Conservation (phyloP, 2,888 invertebrate species). For the Drosophila putrida region DNA sequence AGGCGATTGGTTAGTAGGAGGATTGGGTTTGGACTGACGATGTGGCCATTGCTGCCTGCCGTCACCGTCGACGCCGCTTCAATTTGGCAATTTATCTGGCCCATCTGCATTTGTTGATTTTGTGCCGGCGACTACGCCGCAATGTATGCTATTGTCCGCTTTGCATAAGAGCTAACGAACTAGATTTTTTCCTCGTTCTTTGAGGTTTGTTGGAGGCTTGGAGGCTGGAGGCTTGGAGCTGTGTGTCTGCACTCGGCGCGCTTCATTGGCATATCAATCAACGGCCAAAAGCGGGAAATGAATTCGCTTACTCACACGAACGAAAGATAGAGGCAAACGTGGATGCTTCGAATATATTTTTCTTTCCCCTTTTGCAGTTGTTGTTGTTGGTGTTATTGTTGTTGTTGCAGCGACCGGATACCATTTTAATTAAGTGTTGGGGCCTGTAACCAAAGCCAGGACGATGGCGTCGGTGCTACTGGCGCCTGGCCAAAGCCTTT, state of each 20-base stretch:
- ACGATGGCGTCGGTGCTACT: constrained; percentile 45
- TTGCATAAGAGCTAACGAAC: constrained; percentile 77
- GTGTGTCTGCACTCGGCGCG: constrained; percentile 53
- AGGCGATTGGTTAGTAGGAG: constrained; percentile 21
- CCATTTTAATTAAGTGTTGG: constrained; percentile 78
- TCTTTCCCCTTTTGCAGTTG: constrained; percentile 13
- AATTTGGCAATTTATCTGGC: constrained; percentile 76
- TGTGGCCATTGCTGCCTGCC: not conserved
- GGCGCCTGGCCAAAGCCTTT: constrained; percentile 55
- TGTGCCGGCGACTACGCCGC: constrained; percentile 55
- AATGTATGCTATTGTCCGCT: constrained; percentile 70
- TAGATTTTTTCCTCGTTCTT: constrained; percentile 62
- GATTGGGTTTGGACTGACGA: not conserved
- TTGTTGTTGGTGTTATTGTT: constrained; percentile 27
- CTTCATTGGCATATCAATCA: constrained; percentile 78
- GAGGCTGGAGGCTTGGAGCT: constrained; percentile 14
- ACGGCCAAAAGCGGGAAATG: constrained; percentile 75
- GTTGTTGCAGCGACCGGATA: constrained; percentile 63
- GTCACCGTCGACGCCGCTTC: constrained; percentile 43
- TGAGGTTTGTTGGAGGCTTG: constrained; percentile 3
- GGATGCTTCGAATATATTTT: constrained; percentile 34
- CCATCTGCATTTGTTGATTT: constrained; percentile 77
- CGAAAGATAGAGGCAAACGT: constrained; percentile 37
- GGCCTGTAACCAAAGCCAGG: constrained; percentile 50
- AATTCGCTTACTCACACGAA: constrained; percentile 75